Base-by-base conservation (phyloP, 2,113 vertebrate species). In the Carassius carassius region DNA sequence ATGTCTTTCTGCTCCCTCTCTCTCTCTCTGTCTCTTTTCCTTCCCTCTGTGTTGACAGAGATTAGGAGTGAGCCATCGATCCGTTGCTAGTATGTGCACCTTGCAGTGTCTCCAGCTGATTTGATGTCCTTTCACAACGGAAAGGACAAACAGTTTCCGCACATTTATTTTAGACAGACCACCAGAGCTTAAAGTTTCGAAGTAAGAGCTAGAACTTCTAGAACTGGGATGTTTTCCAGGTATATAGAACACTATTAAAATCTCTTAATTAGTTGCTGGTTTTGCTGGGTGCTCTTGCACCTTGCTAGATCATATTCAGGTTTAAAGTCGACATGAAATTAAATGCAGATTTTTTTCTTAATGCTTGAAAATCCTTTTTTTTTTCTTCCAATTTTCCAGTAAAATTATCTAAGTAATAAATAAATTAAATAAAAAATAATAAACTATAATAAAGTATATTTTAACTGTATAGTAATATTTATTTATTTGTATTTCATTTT, bases 41-140 rank as follows among this genome's bases (percentile, higher is more conserved):
- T 87, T 82, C 12, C 83, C 63, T 85, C 73, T 63, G 79, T 87
- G 86, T 79, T 80, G 84, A 85, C 75, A 12, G 44, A 76, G 87
- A 88, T 86, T 86, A 85, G 84, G 49, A 73, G 75, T 35, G 67
- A 83, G 67, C 67, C 84, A 85, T 80, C 47, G 84, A 83, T 85
- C 75, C 74, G 14, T 21, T n/a, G 5, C 65, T 56, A 29, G 78
- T 62, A 63, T 74, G 47, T 85, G 84, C 73, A 49, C 60, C 72
- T 37, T 41, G 56, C 25, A 51, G 80, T 47, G 84, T 70, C 75
- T 75, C 63, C 19, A 67, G 67, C 78, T 83, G 87, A 83, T 82
- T 82, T n/a, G 19, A 32, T 82, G 81, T 73, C 67, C 81, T 82
- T 49, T 37, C 12, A 11, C 37, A 73, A 25, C 21, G 14, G 29